Percentiles rank a stretch among this genome's conserved stretches.
Evolutionary conservation across 2,113 vertebrate genomes (phyloP).

Genomic region (Prunella himalayana): DNA sequence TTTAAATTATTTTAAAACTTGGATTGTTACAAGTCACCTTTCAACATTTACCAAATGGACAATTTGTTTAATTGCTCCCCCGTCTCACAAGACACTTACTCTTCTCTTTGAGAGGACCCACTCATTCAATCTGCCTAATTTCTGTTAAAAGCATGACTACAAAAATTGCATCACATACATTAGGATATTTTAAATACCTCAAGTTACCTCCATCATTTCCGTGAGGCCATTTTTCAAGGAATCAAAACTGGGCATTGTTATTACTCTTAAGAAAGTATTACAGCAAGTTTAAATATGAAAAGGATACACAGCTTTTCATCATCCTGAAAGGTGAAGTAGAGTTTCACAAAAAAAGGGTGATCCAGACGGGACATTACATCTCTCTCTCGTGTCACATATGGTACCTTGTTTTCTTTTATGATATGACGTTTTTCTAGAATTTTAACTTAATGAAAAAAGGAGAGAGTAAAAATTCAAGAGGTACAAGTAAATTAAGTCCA

Average conservation of each 20-base stretch:
- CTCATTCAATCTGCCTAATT: neutral
- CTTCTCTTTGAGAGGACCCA: neutral
- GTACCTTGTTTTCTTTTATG: slow-evolving; percentile 98
- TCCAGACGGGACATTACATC: slow-evolving; percentile 97
- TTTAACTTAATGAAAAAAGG: slow-evolving; percentile 83
- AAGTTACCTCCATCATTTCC: neutral
- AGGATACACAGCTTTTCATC: slow-evolving; percentile 99
- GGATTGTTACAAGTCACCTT: neutral
- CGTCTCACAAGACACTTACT: neutral
- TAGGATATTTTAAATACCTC: neutral
- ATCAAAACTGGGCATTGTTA: neutral
- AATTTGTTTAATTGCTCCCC: neutral
- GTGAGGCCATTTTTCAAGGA: neutral
- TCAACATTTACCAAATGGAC: neutral
- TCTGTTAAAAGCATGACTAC: neutral
- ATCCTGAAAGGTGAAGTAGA: slow-evolving; percentile 99
- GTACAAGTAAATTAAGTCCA: neutral
- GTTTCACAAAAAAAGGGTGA: slow-evolving; percentile 97
- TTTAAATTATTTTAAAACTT: neutral
- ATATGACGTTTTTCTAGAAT: slow-evolving; percentile 99
- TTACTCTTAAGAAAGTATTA: neutral
- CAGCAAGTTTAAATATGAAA: neutral
- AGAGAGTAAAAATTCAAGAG: neutral
- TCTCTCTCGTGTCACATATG: slow-evolving; percentile 94
- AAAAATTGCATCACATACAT: neutral